A percentile compares a stretch with the other conserved stretches of the same genome.
These are phyloP conservation scores for Microdon myrmicae DNA, from an alignment of 2,888 invertebrate species.

Conservation along the genomic window DNA sequence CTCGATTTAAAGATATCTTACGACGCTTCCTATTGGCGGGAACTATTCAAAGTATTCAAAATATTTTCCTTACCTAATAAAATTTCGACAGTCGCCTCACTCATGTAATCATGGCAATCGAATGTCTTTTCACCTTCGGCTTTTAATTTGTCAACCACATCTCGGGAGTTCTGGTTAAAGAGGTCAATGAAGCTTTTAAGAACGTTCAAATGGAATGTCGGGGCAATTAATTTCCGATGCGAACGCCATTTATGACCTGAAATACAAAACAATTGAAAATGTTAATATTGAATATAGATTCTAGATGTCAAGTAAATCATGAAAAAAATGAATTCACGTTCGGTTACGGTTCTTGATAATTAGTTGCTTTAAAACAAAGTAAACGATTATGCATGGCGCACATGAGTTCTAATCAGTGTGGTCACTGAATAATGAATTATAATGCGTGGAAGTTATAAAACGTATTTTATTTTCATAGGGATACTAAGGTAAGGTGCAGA, in stretches of 20 bases:
- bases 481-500: no score
- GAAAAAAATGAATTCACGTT: no score
- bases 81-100: conserved; percentile 85
- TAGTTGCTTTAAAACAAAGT: no score
- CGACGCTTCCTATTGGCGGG: not conserved
- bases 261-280: conserved; percentile 11
- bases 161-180: conserved; percentile 83
- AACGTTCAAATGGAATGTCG: conserved; percentile 88
- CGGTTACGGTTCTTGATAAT: no score
- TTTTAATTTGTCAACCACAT: conserved; percentile 78
- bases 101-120: conserved; percentile 86
- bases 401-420: no score
- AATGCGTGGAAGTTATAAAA: no score
- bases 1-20: no score
- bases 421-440: no score
- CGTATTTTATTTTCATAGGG: no score
- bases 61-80: conserved; percentile 72
- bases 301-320: no score
- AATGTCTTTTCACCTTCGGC: conserved; percentile 76
- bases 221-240: conserved; percentile 86
- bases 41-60: conserved; percentile 5
- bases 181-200: conserved; percentile 86
- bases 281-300: no score
- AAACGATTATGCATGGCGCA: no score
- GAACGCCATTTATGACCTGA: conserved; percentile 86